Evolutionary conservation across 2,113 vertebrate species (phyloP), one percentile per base, ranked within the genome.

Genomic region (Erythrocebus patas): DNA sequence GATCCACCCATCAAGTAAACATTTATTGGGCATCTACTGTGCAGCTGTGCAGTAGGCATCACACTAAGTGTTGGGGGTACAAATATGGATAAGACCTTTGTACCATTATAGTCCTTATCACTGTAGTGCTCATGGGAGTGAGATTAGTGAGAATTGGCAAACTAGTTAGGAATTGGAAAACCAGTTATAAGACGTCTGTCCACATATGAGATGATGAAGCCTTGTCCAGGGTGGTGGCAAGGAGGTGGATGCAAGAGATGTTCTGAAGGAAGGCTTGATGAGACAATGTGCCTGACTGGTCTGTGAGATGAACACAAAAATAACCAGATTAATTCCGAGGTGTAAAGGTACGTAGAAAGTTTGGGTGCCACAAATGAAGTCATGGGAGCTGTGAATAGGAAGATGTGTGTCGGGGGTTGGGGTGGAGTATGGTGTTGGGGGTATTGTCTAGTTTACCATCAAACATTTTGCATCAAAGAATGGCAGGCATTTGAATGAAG

Each of bases 371-470:
- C 23, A 35, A 66, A 52, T 57, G 25, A 76, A 70, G 16, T 32
- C 45, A n/a, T 14, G 17, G 52, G 55, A 59, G 0, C 32, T 87
- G 17, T 93, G 11, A 45, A 16, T 16, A 45, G 57, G 16, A 38
- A 76, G 14, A 1, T 5, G 20, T 93, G 50, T 64, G 20, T 55
- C 12, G 16, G 30, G 6, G 1, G 13, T 13, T 1, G 23, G 0
- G 5, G 38, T 45, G 2, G 11, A 64, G 27, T 64, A 32, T 48
- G 2, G 10, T 68, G 0, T 35, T 70, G 52, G 64, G 4, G 14
- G 23, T 80, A 22, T 32, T 70, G 22, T 32, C 43, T 10, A 88
- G 73, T 73, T 93, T 14, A n/a, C n/a, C 32, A 27, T 78, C 89
- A 22, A 78, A 78, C 13, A 52, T 1, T 59, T 11, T 45, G 5